Evolutionary conservation across 2,888 invertebrate species (phyloP), one percentile per base, ranked within the genome.

Genomic region (Eristalis tenax): DNA sequence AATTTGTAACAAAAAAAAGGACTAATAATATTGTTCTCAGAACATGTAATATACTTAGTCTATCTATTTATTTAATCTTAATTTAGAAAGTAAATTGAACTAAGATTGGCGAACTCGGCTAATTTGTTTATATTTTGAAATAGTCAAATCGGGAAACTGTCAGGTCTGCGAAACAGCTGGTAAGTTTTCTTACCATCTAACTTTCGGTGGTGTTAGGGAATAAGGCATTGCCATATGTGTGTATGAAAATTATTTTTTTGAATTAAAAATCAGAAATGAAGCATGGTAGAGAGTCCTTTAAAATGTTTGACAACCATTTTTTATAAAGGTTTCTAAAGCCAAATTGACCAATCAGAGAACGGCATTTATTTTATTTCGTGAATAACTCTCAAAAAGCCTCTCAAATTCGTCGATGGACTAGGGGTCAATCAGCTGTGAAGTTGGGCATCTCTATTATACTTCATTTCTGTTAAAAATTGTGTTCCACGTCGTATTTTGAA

Each of bases 121-220:
- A 4, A 43, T 57, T 61, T 63, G 50, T 28, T 61, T 43, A 59
- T 43, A 18, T 73, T 73, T 73, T 43, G 43, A 43, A 63, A 38
- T 23, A 8, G n/a, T 23, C 22, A 38, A 15, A 57, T 23, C 1
- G 11, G n/a, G 18, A 1, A 61, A 40, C 28, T 71, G 71, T 71
- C 71, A 61, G 6, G 28, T 40, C 38, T 71, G 3, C 1, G 11
- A 71, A 61, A 5, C 61, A 28, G 59, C 28, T 28, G 61, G n/a
- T 10, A n/a, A 18, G 28, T 13, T 6, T 73, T 73, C 73, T 43
- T 63, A 50, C 28, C 0, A 2, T 5, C 5, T 32, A 73, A 8
- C 63, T 32, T 50, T 13, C 6, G 6, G 15, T 43, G 15, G 32
- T 35, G 50, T 50, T 63, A 13, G 3, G 8, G 3, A 32, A 18